Conservation (phyloP, 2,113 vertebrate genomes). For the Pica pica region DNA sequence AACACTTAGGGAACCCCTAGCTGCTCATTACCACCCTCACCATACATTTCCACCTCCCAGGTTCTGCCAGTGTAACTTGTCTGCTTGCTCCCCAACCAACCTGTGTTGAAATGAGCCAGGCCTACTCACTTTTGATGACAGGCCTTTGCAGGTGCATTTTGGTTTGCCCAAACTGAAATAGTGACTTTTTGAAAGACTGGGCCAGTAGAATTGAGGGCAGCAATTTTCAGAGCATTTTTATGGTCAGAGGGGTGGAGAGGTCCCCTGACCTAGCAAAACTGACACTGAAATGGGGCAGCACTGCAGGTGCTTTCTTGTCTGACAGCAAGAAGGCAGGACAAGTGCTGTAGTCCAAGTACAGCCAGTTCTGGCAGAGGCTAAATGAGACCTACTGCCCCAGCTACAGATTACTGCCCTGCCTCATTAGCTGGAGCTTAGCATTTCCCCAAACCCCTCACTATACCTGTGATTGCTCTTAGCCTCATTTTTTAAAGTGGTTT, state of each 20-base stretch:
- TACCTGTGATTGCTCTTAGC: not conserved
- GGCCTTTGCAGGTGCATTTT: not conserved
- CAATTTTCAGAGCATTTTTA: not conserved
- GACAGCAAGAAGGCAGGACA: not conserved
- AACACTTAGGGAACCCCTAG: not conserved
- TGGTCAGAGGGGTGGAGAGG: fast-evolving
- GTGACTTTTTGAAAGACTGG: not conserved
- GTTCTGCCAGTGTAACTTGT: constrained; percentile 21
- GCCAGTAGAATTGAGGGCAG: not conserved
- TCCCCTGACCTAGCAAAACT: not conserved
- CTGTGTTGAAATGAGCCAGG: not conserved
- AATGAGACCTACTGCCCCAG: not conserved
- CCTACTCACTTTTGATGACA: not conserved
- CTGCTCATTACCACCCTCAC: not conserved
- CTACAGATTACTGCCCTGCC: not conserved
- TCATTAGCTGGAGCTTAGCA: not conserved
- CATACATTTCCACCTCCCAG: not conserved
- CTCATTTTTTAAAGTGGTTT: not conserved
- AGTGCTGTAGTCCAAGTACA: not conserved
- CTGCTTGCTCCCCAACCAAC: not conserved
- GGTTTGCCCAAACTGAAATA: not conserved
- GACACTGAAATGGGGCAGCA: not conserved
- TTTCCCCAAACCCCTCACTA: not conserved
- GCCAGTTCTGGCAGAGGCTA: not conserved
- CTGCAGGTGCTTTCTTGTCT: not conserved